These are phyloP conservation scores for Acronicta leporina DNA, from an alignment of 2,888 invertebrate genomes.

Conservation along the genomic window DNA sequence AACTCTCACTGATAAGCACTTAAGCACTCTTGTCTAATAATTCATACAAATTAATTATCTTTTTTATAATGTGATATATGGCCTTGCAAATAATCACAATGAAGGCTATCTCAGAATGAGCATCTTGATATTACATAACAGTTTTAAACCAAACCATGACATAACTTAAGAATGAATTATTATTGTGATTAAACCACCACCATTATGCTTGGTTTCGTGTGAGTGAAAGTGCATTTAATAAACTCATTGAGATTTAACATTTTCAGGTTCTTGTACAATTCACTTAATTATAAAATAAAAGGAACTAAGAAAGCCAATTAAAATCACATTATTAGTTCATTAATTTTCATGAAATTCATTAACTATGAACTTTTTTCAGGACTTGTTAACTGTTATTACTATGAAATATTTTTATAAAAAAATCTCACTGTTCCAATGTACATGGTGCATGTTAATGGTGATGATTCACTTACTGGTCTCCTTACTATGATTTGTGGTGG, in stretches of 20 bases:
- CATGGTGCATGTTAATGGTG: conserved; percentile 57
- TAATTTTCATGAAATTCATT: conserved; percentile 17
- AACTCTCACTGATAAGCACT: conserved; percentile 1
- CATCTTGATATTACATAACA: conserved; percentile 12
- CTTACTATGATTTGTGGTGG: conserved; percentile 87
- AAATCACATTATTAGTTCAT: conserved; percentile 14
- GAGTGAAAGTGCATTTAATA: conserved; percentile 48
- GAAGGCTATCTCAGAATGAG: conserved; percentile 35
- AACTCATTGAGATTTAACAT: conserved; percentile 7
- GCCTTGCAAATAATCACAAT: conserved; percentile 40
- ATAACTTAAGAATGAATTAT: conserved; percentile 19
- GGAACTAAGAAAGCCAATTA: conserved; percentile 34
- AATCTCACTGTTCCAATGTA: conserved; percentile 47
- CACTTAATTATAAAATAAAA: conserved; percentile 6
- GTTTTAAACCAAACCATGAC: conserved; percentile 32
- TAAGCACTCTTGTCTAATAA: conserved; percentile 4
- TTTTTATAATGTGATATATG: conserved; percentile 24
- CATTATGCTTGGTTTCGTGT: conserved; percentile 41
- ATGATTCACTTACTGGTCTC: conserved; percentile 83
- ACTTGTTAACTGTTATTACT: neutral
- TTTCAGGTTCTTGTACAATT: conserved; percentile 12
- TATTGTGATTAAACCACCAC: conserved; percentile 50
- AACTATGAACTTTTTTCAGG: conserved; percentile 17
- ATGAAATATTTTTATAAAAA: conserved; percentile 9
- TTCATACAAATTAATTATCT: conserved; percentile 32